Percentiles rank a stretch among this genome's conserved stretches.
These are phyloP conservation scores for Gallinago stenura DNA, from an alignment of 2,797 vertebrate genomes.

Conservation along the genomic window DNA sequence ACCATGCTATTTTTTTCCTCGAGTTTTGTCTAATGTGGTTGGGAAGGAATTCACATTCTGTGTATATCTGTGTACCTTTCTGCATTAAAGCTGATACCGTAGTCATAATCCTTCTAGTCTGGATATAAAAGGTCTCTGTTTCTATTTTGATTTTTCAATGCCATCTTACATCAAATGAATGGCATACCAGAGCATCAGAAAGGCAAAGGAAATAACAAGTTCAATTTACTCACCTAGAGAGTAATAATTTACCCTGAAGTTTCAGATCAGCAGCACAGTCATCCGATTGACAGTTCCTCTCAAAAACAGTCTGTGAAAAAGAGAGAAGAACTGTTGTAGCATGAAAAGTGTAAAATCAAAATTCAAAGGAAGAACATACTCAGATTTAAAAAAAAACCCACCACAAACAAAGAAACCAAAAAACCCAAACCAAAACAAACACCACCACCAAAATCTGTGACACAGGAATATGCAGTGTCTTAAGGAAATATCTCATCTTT, in stretches of 20 bases:
- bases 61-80: neutral
- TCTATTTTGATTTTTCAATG: neutral
- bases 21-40: neutral
- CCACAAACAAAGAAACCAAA: neutral
- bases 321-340: neutral
- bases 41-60: neutral
- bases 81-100: neutral
- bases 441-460: neutral
- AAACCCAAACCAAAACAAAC: neutral
- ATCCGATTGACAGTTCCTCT: conserved; percentile 96
- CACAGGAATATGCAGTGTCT: neutral
- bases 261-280: conserved; percentile 95
- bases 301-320: conserved; percentile 91
- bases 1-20: neutral
- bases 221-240: conserved; percentile 86
- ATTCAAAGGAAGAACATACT: neutral
- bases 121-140: neutral
- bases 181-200: neutral
- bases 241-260: conserved; percentile 90
- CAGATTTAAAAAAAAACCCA: neutral
- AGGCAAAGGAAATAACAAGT: neutral
- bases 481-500: neutral
- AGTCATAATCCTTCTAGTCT: neutral
- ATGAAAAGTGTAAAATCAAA: neutral
- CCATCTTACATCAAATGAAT: neutral